Base-by-base conservation (phyloP, 2,888 invertebrate genomes). In the Sisyra nigra region DNA sequence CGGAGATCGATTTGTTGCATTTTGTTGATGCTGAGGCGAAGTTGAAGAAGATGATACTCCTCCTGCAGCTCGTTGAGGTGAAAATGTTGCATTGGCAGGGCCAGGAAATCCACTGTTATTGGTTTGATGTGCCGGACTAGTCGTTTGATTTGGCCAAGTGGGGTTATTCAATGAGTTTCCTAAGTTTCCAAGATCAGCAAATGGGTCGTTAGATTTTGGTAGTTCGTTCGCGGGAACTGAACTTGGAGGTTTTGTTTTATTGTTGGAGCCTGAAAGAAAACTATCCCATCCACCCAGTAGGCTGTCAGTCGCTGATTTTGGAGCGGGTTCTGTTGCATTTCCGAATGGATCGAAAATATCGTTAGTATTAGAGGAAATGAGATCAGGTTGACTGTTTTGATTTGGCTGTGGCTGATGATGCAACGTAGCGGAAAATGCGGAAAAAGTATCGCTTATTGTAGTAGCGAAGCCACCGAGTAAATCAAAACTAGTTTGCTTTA, bases 271-370 rank as follows among this genome's bases (percentile, higher is more conserved):
- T 19, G 19, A 34, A 33, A 43, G 36, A 19, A 43, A 43, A 37
- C 17, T 37, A 43, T 43, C 43, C 60, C 59, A 60, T 39, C 54
- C 56, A 7, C 54, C 56, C 29, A 66, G 53, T 9, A 68, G 57
- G 41, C 54, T 53, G 14, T 52, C 54, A 31, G 43, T 15, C 10
- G 31, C 29, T 1, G 42, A 41, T 31, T 44, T 14, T 49, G 4
- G 44, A 46, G 9, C 49, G 30, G 52, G 45, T 24, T 32, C 42
- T n/a, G 41, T 46, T 65, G 67, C 64, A 18, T 67, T 61, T 1
- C 76, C 78, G 55, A 80, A 80, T 5, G 80, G 78, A 55, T 80
- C 80, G 53, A 80, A 80, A 46, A 71, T 63, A 35, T 50, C 51
- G 36, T 35, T 24, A 18, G 14, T 31, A 29, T 17, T 41, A 18